Percentiles rank a stretch among this genome's conserved stretches.
Conservation (phyloP, 2,113 vertebrate genomes). For the Variabilichromis moorii region DNA sequence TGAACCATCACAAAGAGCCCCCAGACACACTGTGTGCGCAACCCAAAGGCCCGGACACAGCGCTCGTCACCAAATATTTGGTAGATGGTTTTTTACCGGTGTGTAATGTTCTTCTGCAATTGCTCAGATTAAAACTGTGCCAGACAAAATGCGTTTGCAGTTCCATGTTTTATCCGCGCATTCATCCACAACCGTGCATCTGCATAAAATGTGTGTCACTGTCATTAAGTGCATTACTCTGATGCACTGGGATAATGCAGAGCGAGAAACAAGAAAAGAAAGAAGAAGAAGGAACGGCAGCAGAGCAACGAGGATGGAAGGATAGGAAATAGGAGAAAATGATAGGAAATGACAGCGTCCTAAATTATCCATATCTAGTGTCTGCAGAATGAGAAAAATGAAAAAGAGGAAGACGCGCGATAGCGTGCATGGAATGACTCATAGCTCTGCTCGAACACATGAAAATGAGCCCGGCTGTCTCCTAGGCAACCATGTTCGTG, state of each 20-base stretch:
- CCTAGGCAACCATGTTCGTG: conserved; percentile 51
- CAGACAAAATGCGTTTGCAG: background rate
- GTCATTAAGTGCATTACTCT: background rate
- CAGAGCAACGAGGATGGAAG: background rate
- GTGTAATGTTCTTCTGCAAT: background rate
- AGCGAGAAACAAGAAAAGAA: background rate
- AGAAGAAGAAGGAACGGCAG: background rate
- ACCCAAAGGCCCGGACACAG: background rate
- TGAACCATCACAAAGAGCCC: accelerated
- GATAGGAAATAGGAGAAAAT: background rate
- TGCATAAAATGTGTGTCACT: background rate
- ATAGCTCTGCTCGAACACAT: conserved; percentile 37
- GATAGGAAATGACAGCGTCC: background rate
- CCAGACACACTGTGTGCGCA: background rate
- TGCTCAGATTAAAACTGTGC: background rate
- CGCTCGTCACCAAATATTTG: background rate
- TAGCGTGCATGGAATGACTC: conserved; percentile 37
- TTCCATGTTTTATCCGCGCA: background rate
- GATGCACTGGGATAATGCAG: background rate
- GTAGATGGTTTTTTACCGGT: accelerated
- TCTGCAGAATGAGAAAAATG: background rate
- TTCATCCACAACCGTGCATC: background rate
- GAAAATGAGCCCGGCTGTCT: conserved; percentile 45
- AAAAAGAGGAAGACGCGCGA: background rate
- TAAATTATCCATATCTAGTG: conserved; percentile 1